Evolutionary conservation across 2,888 invertebrate species (phyloP).

Genomic region (Calephelis perditalis): DNA sequence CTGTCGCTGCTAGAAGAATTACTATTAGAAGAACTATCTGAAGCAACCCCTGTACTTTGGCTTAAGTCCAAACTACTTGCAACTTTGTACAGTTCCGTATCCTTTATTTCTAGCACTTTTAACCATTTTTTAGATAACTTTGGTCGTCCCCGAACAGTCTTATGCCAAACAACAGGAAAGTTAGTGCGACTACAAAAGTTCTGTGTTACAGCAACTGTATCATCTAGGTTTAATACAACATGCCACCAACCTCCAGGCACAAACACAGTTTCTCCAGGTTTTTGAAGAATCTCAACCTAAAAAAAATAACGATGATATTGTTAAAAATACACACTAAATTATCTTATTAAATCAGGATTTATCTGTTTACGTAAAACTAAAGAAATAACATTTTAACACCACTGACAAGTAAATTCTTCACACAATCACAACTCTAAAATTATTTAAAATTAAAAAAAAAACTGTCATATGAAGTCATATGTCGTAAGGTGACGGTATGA

Average conservation of each 20-base stretch:
- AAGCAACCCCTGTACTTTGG: slow-evolving; percentile 93
- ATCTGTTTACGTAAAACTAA: too few relatives aligned
- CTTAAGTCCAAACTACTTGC: slow-evolving; percentile 91
- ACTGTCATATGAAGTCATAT: slow-evolving; percentile 3
- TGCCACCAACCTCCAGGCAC: slow-evolving; percentile 99
- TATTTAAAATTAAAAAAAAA: background rate
- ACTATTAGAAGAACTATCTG: slow-evolving; percentile 95
- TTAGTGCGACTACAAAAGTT: slow-evolving; percentile 98
- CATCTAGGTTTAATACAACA: slow-evolving; percentile 97
- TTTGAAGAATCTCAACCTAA: slow-evolving; percentile 94
- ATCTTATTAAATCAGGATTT: too few relatives aligned
- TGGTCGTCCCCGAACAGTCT: slow-evolving; percentile 96
- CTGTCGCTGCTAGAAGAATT: slow-evolving; percentile 86
- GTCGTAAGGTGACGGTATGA: too few relatives aligned
- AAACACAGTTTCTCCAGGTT: slow-evolving; percentile 98
- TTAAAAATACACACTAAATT: too few relatives aligned
- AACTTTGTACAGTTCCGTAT: slow-evolving; percentile 86
- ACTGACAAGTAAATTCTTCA: too few relatives aligned
- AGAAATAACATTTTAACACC: too few relatives aligned
- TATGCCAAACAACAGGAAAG: slow-evolving; percentile 98
- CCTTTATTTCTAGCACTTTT: slow-evolving; percentile 81
- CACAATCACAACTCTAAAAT: too few relatives aligned
- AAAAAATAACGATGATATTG: slow-evolving; percentile 28
- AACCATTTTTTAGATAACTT: slow-evolving; percentile 97
- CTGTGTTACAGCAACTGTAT: slow-evolving; percentile 98